phyloP scores from a whole-genome alignment of 2,888 invertebrate species.

The Apeira syringaria region DNA sequence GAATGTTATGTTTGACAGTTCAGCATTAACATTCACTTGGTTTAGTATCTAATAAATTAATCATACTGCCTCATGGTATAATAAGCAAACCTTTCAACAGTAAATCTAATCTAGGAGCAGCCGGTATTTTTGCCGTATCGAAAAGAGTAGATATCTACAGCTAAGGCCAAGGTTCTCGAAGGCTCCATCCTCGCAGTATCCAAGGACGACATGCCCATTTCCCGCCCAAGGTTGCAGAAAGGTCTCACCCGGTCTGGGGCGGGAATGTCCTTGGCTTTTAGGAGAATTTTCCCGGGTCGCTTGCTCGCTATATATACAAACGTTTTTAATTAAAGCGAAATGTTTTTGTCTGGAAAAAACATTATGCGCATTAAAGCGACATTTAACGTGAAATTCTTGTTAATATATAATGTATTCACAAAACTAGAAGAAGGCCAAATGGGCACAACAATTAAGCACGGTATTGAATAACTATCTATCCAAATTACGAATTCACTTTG shows the following conservation, averaged over 20 bases:
- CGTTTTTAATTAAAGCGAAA: constrained; percentile 17
- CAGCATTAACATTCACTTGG: constrained; percentile 17
- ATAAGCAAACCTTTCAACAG: constrained; percentile 2
- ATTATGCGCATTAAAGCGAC: too few species aligned
- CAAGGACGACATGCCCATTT: constrained; percentile 52
- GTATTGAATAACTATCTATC: too few species aligned
- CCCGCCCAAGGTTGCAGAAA: constrained; percentile 52
- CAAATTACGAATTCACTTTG: too few species aligned
- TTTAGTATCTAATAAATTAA: too few species aligned
- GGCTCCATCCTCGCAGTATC: constrained; percentile 24
- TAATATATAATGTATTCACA: too few species aligned
- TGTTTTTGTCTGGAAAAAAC: too few species aligned
- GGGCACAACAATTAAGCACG: too few species aligned
- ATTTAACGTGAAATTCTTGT: too few species aligned
- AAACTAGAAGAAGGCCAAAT: too few species aligned
- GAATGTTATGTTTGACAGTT: constrained; percentile 14
- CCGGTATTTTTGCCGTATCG: not conserved
- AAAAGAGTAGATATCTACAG: constrained; percentile 11
- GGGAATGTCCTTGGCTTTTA: constrained; percentile 57
- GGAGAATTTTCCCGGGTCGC: constrained; percentile 37
- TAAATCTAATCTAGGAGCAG: constrained; percentile 3
- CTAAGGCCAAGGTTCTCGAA: constrained; percentile 16
- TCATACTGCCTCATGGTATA: not conserved
- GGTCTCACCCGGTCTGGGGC: constrained; percentile 49
- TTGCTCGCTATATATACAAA: constrained; percentile 45